These are phyloP conservation scores for Gnatocerus cornutus DNA, from an alignment of 2,888 invertebrate species.

Conservation along the genomic window DNA sequence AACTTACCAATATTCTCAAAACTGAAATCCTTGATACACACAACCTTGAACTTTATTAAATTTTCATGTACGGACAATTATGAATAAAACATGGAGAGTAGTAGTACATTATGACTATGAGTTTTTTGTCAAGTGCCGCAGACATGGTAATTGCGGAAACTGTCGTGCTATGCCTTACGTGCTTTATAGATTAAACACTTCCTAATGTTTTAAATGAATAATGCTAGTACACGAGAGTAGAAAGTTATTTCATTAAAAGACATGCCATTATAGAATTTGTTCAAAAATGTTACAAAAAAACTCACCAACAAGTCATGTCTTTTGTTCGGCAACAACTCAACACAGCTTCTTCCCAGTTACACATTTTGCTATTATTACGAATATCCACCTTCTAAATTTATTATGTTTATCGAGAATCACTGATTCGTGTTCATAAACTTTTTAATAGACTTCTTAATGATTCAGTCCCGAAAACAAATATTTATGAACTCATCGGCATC, in stretches of 20 bases:
- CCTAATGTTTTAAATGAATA: slow-evolving; percentile 32
- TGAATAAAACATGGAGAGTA: slow-evolving; percentile 30
- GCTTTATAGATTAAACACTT: slow-evolving; percentile 31
- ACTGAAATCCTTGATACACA: slow-evolving; percentile 13
- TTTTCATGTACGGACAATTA: slow-evolving; percentile 26
- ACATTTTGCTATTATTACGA: too few relatives aligned
- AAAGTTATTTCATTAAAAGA: not conserved
- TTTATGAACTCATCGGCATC: slow-evolving; percentile 24
- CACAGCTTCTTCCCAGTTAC: too few relatives aligned
- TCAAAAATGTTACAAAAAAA: not conserved
- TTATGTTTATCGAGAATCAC: slow-evolving; percentile 17
- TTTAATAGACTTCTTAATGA: slow-evolving; percentile 22
- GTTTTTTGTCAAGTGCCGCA: slow-evolving; percentile 17
- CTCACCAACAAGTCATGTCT: not conserved
- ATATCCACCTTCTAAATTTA: not conserved
- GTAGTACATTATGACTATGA: slow-evolving; percentile 19
- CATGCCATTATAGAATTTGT: not conserved
- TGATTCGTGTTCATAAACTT: slow-evolving; percentile 30
- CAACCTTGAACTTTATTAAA: slow-evolving; percentile 32
- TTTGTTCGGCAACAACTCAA: too few relatives aligned
- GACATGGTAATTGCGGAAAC: slow-evolving; percentile 35
- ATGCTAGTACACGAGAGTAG: not conserved
- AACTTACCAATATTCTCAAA: not conserved
- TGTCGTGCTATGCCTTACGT: slow-evolving; percentile 33
- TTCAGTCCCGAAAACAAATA: slow-evolving; percentile 29